Percentiles rank a stretch among this genome's conserved stretches.
Conservation (phyloP, 2,888 invertebrate genomes). For the Drosophila acutilabella region DNA sequence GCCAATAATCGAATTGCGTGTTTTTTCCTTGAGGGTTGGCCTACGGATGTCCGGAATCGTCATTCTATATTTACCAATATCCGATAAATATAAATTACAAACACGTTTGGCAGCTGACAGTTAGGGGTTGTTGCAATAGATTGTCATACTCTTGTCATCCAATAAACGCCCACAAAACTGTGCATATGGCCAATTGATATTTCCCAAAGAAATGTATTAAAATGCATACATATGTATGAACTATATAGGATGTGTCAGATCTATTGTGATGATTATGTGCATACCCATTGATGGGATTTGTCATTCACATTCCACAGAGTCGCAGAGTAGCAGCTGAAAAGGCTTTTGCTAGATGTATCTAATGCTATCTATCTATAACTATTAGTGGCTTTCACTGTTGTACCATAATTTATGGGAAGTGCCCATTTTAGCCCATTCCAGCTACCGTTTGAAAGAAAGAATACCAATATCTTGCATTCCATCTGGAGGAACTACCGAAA, state of each 20-base stretch:
- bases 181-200: constrained; percentile 20
- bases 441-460: constrained; percentile 64
- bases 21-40: constrained; percentile 50
- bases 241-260: constrained; percentile 25
- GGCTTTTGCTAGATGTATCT: constrained; percentile 25
- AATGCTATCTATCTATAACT: constrained; percentile 14
- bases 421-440: constrained; percentile 8
- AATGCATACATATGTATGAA: constrained; percentile 37
- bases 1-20: constrained; percentile 63
- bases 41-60: constrained; percentile 76
- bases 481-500: constrained; percentile 19
- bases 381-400: constrained; percentile 68
- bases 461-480: constrained; percentile 33
- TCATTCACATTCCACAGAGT: constrained; percentile 39
- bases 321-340: constrained; percentile 28
- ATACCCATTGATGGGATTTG: constrained; percentile 51
- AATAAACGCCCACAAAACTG: constrained; percentile 48
- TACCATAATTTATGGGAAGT: constrained; percentile 32
- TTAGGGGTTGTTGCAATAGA: constrained; percentile 51
- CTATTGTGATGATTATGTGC: constrained; percentile 31
- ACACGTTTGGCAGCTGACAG: constrained; percentile 50
- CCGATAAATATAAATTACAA: constrained; percentile 70
- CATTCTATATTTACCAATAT: constrained; percentile 54
- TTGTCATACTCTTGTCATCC: constrained; percentile 43
- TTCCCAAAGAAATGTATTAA: constrained; percentile 13